Evolutionary conservation across 2,888 invertebrate species (phyloP), one percentile per base, ranked within the genome.

Genomic region (Spicauda simplicius): DNA sequence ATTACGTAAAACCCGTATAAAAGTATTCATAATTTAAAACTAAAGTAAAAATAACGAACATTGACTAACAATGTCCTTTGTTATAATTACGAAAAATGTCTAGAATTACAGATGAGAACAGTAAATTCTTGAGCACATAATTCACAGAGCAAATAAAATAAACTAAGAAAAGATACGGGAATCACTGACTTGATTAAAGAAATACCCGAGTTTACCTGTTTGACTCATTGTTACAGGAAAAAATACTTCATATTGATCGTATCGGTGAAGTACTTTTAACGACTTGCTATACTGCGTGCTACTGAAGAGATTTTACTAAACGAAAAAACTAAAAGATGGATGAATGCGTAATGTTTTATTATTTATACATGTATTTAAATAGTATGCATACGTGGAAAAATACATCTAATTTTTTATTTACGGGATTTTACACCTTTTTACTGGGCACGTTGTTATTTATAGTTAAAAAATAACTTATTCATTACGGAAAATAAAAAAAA

Each of bases 141-240:
- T 56, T 56, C 18, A 18, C 8, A 18, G 4, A 8, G 18, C 33
- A 37, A 53, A 53, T 61, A 18, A 18, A 19, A 52, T 37, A 48
- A 48, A 14, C 12, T 0, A 37, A 18, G 2, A 41, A 53, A 37
- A 54, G 19, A 53, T 41, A 16, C 37, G 61, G 61, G 53, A 61
- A 41, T 61, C 61, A 61, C 61, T 37, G 10, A 8, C 16, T 33
- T 10, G 61, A 53, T 61, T 41, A 20, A 33, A 61, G n/a, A 53
- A 68, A 68, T 68, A 57, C 55, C 52, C 66, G 54, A 60, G 52
- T 66, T 66, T 71, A 70, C 71, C 70, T 71, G 64, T 30, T 70
- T 71, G 53, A 73, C 50, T 73, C 72, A 73, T 63, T 52, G 45
- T 69, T 48, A 33, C 66, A 71, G 72, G 73, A 73, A 70, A 73